Percentiles rank a stretch among this genome's conserved stretches.
phyloP scores from a whole-genome alignment of 2,797 vertebrate genomes.

The Cynopterus sphinx region DNA sequence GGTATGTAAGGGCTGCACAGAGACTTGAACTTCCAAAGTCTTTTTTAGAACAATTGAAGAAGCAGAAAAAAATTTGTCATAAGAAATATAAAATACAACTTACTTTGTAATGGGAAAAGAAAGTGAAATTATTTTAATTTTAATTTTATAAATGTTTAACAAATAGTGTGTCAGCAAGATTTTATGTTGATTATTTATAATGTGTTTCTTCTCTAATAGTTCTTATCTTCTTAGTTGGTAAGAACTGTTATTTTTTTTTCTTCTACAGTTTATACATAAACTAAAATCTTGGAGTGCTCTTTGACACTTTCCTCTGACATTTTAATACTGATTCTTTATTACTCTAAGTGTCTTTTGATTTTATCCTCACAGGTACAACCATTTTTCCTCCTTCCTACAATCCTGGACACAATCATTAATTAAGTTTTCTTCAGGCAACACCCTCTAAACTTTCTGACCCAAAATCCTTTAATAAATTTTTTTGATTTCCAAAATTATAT shows the following conservation, averaged over 20 bases:
- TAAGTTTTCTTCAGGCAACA: background rate
- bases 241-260: background rate
- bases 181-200: background rate
- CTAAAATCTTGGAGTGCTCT: background rate
- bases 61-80: background rate
- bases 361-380: background rate
- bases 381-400: background rate
- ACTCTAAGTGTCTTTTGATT: background rate
- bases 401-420: background rate
- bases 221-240: background rate
- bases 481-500: background rate
- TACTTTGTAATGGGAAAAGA: background rate
- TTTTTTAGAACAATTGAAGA: background rate
- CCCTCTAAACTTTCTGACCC: background rate
- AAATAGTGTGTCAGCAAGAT: background rate
- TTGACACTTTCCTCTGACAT: background rate
- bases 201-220: background rate
- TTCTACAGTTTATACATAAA: background rate
- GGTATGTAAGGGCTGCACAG: background rate
- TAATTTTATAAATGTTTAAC: background rate
- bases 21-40: background rate
- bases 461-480: background rate
- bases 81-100: conserved; percentile 3
- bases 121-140: background rate
- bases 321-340: background rate